These are phyloP conservation scores for Centroberyx gerrardi DNA, from an alignment of 2,797 vertebrate species.

Conservation along the genomic window DNA sequence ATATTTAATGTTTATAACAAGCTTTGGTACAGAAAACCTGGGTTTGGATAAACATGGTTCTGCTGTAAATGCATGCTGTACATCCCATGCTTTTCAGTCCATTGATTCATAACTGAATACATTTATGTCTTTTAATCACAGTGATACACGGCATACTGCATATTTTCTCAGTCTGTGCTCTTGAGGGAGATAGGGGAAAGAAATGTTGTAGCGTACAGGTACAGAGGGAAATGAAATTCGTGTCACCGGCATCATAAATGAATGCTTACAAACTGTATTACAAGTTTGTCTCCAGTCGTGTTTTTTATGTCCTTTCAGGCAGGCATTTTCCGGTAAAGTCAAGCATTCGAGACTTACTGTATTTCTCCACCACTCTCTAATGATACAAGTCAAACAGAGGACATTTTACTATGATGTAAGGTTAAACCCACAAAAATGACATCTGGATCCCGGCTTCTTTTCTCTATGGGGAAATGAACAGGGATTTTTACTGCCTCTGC, in stretches of 20 bases:
- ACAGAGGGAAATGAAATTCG: constrained; percentile 21
- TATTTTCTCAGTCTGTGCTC: constrained; percentile 8
- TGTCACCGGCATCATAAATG: constrained; percentile 5
- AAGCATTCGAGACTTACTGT: background rate
- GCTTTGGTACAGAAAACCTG: background rate
- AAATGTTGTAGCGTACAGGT: constrained; percentile 18
- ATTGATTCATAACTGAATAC: background rate
- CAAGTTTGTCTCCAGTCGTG: constrained; percentile 1
- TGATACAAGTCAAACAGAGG: constrained; percentile 1
- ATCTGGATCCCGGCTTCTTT: too few relatives aligned
- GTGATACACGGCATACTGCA: background rate
- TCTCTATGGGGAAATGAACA: too few relatives aligned
- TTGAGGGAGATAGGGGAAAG: background rate
- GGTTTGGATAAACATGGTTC: background rate
- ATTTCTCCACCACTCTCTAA: background rate
- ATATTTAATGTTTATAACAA: background rate
- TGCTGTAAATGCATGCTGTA: too few relatives aligned
- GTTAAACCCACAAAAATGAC: background rate
- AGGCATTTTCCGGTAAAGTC: constrained; percentile 1
- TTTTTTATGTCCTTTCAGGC: constrained; percentile 4
- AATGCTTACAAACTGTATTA: background rate
- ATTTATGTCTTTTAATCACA: background rate
- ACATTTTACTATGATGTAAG: constrained; percentile 15
- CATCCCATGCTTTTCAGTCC: background rate
- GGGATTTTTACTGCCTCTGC: too few relatives aligned